These are phyloP conservation scores for Nymphalis c-album DNA, from an alignment of 2,888 invertebrate genomes.

Conservation along the genomic window DNA sequence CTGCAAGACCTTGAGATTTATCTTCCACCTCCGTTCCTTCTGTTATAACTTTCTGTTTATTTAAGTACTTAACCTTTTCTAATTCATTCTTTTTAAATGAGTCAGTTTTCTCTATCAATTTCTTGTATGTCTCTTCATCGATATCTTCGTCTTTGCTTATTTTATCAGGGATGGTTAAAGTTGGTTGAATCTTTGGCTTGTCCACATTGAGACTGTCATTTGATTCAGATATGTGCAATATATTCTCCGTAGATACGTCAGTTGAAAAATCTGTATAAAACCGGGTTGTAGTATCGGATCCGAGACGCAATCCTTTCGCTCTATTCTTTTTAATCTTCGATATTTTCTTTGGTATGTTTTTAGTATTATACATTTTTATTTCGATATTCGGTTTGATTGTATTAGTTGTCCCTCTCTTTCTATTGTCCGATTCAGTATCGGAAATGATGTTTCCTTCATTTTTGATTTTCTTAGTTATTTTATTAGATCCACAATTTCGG, in stretches of 20 bases:
- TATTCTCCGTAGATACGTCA: slow-evolving; percentile 83
- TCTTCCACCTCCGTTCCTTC: slow-evolving; percentile 72
- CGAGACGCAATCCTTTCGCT: slow-evolving; percentile 76
- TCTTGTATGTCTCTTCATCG: slow-evolving; percentile 74
- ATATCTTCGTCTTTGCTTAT: slow-evolving; percentile 74
- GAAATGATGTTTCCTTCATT: slow-evolving; percentile 60
- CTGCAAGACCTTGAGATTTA: slow-evolving; percentile 51
- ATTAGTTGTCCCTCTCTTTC: slow-evolving; percentile 48
- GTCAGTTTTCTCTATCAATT: slow-evolving; percentile 77
- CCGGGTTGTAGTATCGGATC: slow-evolving; percentile 80
- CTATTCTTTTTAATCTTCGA: slow-evolving; percentile 86
- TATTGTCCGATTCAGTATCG: slow-evolving; percentile 64
- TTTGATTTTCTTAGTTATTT: slow-evolving; percentile 62
- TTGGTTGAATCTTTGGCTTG: slow-evolving; percentile 54
- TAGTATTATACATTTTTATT: slow-evolving; percentile 84
- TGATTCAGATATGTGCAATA: slow-evolving; percentile 84
- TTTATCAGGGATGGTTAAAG: slow-evolving; percentile 50
- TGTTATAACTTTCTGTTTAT: slow-evolving; percentile 74
- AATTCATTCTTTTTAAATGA: slow-evolving; percentile 79
- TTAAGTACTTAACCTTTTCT: slow-evolving; percentile 75
- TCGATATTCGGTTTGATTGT: slow-evolving; percentile 69
- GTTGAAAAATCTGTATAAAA: slow-evolving; percentile 85
- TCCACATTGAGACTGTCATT: slow-evolving; percentile 82
- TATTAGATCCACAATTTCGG: slow-evolving; percentile 73
- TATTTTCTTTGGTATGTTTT: slow-evolving; percentile 86